phyloP scores from a whole-genome alignment of 2,888 invertebrate genomes.

The Dimorphilus gyrociliatus region DNA sequence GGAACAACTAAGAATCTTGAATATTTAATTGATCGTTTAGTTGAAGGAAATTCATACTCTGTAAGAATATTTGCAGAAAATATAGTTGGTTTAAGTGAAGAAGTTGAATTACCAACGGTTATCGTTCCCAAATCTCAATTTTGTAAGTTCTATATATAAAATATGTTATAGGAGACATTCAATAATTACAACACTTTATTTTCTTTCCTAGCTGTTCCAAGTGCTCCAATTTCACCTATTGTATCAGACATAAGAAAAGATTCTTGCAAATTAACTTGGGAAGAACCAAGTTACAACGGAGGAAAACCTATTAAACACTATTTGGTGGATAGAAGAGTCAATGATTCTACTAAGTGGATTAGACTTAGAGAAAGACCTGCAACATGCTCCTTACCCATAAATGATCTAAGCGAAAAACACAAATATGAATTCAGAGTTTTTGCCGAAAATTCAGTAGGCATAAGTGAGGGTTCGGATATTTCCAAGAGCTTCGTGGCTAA shows the following conservation, averaged over 20 bases:
- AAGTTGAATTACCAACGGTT: slow-evolving; percentile 28
- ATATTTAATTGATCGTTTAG: slow-evolving; percentile 6
- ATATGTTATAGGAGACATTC: not conserved
- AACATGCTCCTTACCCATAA: slow-evolving; percentile 19
- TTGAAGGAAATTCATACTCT: slow-evolving; percentile 14
- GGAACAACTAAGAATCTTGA: slow-evolving; percentile 15
- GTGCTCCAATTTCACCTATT: slow-evolving; percentile 12
- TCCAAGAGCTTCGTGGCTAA: slow-evolving; percentile 14
- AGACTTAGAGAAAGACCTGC: slow-evolving; percentile 72
- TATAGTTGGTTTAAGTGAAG: slow-evolving; percentile 62
- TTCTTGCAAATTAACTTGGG: slow-evolving; percentile 17
- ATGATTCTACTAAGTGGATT: slow-evolving; percentile 70
- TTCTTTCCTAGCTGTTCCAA: slow-evolving; percentile 11
- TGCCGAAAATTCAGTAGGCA: slow-evolving; percentile 30
- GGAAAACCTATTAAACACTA: slow-evolving; percentile 31
- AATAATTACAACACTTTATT: not conserved
- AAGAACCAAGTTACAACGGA: slow-evolving; percentile 30
- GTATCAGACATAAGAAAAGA: slow-evolving; percentile 11
- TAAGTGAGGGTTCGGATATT: slow-evolving; percentile 23
- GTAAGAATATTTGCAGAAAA: slow-evolving; percentile 57
- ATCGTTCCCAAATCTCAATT: slow-evolving; percentile 10
- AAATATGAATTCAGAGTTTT: slow-evolving; percentile 31
- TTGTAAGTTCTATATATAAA: slow-evolving; percentile 7
- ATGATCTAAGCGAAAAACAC: slow-evolving; percentile 22
- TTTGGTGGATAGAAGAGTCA: slow-evolving; percentile 26